Evolutionary conservation across 2,888 invertebrate species (phyloP).

Genomic region (Lissocephala sabroskyi): DNA sequence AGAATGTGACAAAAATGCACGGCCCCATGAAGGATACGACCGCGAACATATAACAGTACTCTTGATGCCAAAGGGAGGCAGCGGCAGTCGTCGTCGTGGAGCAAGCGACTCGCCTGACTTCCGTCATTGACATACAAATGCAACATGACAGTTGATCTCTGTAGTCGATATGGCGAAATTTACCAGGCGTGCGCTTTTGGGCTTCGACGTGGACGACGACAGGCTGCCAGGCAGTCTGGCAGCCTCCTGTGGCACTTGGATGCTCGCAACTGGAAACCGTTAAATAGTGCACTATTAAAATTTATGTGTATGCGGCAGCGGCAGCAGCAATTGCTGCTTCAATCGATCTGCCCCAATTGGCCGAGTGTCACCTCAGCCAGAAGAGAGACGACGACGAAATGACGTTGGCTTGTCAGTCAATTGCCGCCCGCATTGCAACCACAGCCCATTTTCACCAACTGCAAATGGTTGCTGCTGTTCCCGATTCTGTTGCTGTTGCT

Average conservation of each 20-base stretch:
- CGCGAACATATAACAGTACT: background rate
- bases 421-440: no score
- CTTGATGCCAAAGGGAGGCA: conserved; percentile 1
- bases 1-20: conserved; percentile 8
- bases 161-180: conserved; percentile 68
- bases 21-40: background rate
- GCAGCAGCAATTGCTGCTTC: background rate
- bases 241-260: background rate
- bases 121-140: conserved; percentile 69
- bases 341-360: no score
- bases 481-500: no score
- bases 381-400: no score
- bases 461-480: conserved; percentile 10
- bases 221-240: no score
- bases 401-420: no score
- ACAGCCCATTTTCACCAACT: background rate
- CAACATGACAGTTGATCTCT: conserved; percentile 70
- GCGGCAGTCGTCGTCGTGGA: background rate
- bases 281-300: conserved; percentile 70
- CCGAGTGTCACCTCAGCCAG: no score
- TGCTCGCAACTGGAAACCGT: conserved; percentile 47
- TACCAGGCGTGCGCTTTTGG: conserved; percentile 26
- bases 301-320: conserved; percentile 46
- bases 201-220: no score
- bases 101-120: conserved; percentile 45